Evolutionary conservation across 2,797 vertebrate species (phyloP).

Genomic region (Myoxocephalus aenaeus): DNA sequence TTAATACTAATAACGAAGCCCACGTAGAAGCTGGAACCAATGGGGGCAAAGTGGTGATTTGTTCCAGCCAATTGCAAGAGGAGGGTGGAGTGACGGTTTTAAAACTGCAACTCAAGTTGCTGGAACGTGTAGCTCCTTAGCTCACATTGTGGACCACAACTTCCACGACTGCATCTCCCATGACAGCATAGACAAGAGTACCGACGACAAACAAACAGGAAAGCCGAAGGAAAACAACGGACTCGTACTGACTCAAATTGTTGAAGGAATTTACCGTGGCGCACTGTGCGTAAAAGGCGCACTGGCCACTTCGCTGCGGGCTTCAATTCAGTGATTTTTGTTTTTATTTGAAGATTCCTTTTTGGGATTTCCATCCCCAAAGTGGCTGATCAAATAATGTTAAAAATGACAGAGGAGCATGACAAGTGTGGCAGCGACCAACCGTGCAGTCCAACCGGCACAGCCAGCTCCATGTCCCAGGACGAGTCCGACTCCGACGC

Average conservation of each 20-base stretch:
- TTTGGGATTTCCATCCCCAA: constrained; percentile 44
- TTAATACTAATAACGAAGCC: constrained; percentile 55
- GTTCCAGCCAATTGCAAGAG: constrained; percentile 75
- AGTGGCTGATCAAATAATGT: constrained; percentile 75
- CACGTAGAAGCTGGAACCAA: constrained; percentile 70
- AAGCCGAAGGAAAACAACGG: constrained; percentile 54
- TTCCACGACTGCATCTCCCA: constrained; percentile 57
- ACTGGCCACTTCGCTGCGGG: constrained; percentile 40
- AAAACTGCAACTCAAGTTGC: constrained; percentile 79
- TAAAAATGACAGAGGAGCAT: constrained; percentile 93
- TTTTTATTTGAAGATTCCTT: constrained; percentile 15
- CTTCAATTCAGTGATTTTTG: constrained; percentile 19
- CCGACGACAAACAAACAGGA: constrained; percentile 64
- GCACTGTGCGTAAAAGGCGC: constrained; percentile 74
- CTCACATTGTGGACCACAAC: constrained; percentile 70
- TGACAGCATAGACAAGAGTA: constrained; percentile 55
- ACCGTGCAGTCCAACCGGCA: constrained; percentile 92
- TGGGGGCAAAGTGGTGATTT: constrained; percentile 57
- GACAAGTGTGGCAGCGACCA: constrained; percentile 87
- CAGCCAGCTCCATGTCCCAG: constrained; percentile 92
- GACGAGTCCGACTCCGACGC: constrained; percentile 96
- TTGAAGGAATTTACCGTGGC: constrained; percentile 63
- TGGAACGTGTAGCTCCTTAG: constrained; percentile 61
- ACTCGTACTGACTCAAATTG: constrained; percentile 28
- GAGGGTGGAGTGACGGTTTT: constrained; percentile 77